Evolutionary conservation across 2,113 vertebrate species (phyloP).

Genomic region (Pseudopodoces humilis): DNA sequence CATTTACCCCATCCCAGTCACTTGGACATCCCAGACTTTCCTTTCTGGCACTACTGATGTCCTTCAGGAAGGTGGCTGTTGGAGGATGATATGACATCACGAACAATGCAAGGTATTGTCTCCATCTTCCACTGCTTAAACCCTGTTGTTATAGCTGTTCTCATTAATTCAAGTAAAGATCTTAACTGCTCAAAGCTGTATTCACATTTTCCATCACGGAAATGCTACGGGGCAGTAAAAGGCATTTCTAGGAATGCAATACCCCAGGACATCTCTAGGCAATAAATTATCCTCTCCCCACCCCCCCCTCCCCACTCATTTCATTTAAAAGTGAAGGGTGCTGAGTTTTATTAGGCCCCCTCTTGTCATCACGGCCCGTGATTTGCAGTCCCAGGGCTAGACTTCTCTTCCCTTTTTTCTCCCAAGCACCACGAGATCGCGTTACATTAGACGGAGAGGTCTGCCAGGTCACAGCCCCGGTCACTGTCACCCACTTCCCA

Average conservation of each 20-base stretch:
- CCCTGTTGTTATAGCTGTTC: background rate
- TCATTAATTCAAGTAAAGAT: constrained; percentile 29
- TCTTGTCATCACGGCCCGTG: constrained; percentile 68
- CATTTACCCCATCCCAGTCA: background rate
- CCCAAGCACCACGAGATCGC: background rate
- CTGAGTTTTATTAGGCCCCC: constrained; percentile 60
- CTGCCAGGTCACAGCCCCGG: constrained; percentile 54
- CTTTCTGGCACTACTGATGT: background rate
- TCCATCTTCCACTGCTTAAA: background rate
- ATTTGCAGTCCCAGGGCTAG: constrained; percentile 68
- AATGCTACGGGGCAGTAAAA: constrained; percentile 23
- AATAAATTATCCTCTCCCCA: constrained; percentile 65
- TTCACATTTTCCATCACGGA: constrained; percentile 1
- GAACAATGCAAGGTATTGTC: background rate
- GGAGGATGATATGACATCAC: fast-evolving
- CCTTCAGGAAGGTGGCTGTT: background rate
- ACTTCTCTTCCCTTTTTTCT: constrained; percentile 45
- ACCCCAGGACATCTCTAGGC: background rate
- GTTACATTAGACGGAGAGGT: constrained; percentile 56
- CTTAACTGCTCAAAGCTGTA: background rate
- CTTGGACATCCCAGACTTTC: background rate
- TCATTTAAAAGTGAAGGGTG: constrained; percentile 49
- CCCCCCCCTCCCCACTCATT: constrained; percentile 5
- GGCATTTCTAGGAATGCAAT: constrained; percentile 53
- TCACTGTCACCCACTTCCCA: constrained; percentile 55